Evolutionary conservation across 1,140 invertebrate genomes (phyloP).

Genomic region (Drosophila leontia): DNA sequence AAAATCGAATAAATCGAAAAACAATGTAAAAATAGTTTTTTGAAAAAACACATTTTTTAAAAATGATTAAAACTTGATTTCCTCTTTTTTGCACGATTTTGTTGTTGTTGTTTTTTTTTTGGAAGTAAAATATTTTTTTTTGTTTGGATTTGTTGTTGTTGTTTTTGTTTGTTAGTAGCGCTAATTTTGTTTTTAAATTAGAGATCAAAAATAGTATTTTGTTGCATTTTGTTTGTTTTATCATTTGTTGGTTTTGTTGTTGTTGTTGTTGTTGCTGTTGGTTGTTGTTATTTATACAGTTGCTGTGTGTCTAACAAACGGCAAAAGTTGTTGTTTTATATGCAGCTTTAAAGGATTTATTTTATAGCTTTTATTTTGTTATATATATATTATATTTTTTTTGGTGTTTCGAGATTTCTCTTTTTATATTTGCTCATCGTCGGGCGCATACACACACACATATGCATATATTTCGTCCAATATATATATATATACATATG

Average conservation of each 20-base stretch:
- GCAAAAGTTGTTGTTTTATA: slow-evolving; percentile 47
- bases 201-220: slow-evolving; percentile 81
- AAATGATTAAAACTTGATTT: slow-evolving; percentile 46
- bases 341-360: slow-evolving; percentile 31
- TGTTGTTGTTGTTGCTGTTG: slow-evolving; percentile 40
- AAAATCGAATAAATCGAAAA: slow-evolving; percentile 35
- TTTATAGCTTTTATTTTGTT: slow-evolving; percentile 14
- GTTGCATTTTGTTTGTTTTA: slow-evolving; percentile 63
- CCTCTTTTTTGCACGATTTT: slow-evolving; percentile 11
- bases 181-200: slow-evolving; percentile 74
- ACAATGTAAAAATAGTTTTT: slow-evolving; percentile 51
- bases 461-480: slow-evolving; percentile 1
- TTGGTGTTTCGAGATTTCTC: slow-evolving; percentile 57
- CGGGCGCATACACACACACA: neutral
- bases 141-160: slow-evolving; percentile 45
- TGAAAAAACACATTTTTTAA: slow-evolving; percentile 39
- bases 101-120: slow-evolving; percentile 21
- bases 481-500: slow-evolving; percentile 23
- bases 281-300: slow-evolving; percentile 15
- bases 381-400: slow-evolving; percentile 7
- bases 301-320: slow-evolving; percentile 33
- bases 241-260: slow-evolving; percentile 31
- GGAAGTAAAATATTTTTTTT: slow-evolving; percentile 56
- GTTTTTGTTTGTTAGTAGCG: slow-evolving; percentile 58
- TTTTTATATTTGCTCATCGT: slow-evolving; percentile 11